A percentile compares a stretch with the other conserved stretches of the same genome.
Conservation (phyloP, 2,113 vertebrate species). For the Tauraco erythrolophus region DNA sequence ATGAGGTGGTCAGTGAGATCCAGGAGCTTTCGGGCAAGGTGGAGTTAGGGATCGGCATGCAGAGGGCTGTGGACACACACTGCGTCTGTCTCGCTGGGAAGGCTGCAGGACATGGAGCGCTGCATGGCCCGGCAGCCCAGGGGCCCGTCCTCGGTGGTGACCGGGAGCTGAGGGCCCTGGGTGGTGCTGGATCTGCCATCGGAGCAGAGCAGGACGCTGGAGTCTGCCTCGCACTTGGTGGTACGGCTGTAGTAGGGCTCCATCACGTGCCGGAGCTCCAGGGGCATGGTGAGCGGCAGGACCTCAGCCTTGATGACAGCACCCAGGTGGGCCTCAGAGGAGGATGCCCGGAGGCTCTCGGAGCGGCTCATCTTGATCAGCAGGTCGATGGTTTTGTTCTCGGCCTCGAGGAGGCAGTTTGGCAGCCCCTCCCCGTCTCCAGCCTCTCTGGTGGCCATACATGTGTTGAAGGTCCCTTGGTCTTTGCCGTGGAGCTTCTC, state of each 20-base stretch:
- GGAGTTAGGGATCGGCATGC: slow-evolving; percentile 47
- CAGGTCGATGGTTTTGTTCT: slow-evolving; percentile 84
- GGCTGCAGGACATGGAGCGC: slow-evolving; percentile 53
- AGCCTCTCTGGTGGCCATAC: fast-evolving
- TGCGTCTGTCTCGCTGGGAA: slow-evolving; percentile 11
- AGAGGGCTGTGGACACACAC: slow-evolving; percentile 54
- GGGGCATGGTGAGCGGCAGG: slow-evolving; percentile 64
- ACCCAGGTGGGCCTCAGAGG: background rate
- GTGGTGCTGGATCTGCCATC: slow-evolving; percentile 73
- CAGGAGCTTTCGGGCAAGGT: background rate
- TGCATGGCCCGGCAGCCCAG: slow-evolving; percentile 53
- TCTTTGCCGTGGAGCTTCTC: slow-evolving; percentile 32
- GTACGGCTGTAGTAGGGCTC: slow-evolving; percentile 83
- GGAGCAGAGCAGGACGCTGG: slow-evolving; percentile 88
- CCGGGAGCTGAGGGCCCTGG: slow-evolving; percentile 1
- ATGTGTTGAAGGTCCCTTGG: background rate
- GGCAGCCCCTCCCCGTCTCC: background rate
- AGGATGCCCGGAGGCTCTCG: background rate
- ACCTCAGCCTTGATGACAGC: slow-evolving; percentile 77
- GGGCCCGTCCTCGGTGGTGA: background rate
- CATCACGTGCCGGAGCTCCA: slow-evolving; percentile 64
- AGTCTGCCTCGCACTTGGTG: slow-evolving; percentile 96
- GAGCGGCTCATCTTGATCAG: slow-evolving; percentile 84
- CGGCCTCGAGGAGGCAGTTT: slow-evolving; percentile 69
- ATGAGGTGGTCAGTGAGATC: slow-evolving; percentile 20